Percentiles rank a stretch among this genome's conserved stretches.
Conservation (phyloP, 2,888 invertebrate species). For the Acrocyrtus sp. region DNA sequence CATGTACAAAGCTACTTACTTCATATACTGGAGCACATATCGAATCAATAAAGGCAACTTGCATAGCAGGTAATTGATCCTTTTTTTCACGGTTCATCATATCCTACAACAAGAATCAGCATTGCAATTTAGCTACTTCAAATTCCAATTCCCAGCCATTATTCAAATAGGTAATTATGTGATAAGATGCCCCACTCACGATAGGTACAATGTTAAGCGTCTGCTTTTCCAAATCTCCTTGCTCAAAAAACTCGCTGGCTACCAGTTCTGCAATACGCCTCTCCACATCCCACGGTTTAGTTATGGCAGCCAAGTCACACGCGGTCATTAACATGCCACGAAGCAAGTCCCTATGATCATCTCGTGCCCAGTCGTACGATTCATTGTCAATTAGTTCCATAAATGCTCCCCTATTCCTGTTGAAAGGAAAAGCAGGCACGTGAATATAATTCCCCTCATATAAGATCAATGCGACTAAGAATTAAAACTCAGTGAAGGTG, state of each 20-base stretch:
- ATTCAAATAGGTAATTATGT: constrained; percentile 59
- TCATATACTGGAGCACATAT: constrained; percentile 95
- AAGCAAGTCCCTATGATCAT: constrained; percentile 82
- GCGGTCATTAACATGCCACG: constrained; percentile 96
- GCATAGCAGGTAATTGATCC: constrained; percentile 93
- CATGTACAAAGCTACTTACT: too few relatives aligned
- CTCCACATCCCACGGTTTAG: constrained; percentile 70
- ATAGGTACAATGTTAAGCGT: constrained; percentile 67
- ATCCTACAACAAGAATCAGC: constrained; percentile 74
- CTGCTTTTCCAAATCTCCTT: constrained; percentile 68
- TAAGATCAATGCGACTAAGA: background rate
- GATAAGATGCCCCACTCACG: constrained; percentile 65
- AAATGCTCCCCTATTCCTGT: constrained; percentile 87
- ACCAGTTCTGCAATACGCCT: constrained; percentile 68
- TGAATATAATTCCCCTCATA: background rate
- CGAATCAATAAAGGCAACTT: constrained; percentile 94
- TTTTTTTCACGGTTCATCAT: constrained; percentile 96
- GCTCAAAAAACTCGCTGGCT: constrained; percentile 68
- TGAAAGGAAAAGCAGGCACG: too few relatives aligned
- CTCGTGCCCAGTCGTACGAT: constrained; percentile 75
- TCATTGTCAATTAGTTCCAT: constrained; percentile 75
- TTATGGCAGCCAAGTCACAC: constrained; percentile 93
- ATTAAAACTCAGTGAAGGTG: too few relatives aligned
- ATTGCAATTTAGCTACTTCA: too few relatives aligned
- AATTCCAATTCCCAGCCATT: too few relatives aligned